These are phyloP conservation scores for Saimiri boliviensis DNA, from an alignment of 2,113 vertebrate genomes.

Conservation along the genomic window DNA sequence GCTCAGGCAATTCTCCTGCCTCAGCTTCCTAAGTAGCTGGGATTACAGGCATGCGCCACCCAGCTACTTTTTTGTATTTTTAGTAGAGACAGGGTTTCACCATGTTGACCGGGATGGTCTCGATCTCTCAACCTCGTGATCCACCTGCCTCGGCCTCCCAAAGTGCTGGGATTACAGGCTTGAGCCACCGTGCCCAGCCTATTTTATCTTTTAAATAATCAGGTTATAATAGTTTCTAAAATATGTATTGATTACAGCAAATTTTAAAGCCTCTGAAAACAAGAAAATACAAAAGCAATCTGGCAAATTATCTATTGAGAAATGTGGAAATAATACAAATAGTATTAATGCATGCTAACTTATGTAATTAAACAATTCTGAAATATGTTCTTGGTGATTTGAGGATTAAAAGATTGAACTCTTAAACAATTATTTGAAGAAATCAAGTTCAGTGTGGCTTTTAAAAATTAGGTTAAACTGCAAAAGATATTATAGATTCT, in stretches of 20 bases:
- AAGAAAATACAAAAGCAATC: neutral
- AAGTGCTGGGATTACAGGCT: too few species aligned
- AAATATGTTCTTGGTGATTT: neutral
- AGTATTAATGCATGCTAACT: neutral
- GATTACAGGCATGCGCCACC: too few species aligned
- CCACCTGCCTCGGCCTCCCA: too few species aligned
- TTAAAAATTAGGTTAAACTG: neutral
- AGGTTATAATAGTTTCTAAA: neutral
- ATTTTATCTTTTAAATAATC: slow-evolving; percentile 44
- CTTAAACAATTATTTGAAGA: neutral
- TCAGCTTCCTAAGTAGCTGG: too few species aligned
- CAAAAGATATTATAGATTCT: neutral
- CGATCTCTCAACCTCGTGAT: too few species aligned
- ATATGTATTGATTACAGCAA: neutral
- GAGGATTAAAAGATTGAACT: neutral
- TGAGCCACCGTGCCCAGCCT: too few species aligned
- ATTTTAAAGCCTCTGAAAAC: neutral
- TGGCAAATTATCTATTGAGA: neutral
- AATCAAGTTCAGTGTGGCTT: neutral
- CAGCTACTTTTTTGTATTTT: too few species aligned
- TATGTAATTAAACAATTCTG: neutral
- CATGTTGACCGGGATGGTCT: too few species aligned
- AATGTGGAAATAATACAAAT: neutral
- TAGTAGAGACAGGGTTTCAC: too few species aligned
- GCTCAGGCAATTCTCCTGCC: too few species aligned